Conservation (phyloP, 1,140 invertebrate genomes). For the Protaetia brevitarsis region DNA sequence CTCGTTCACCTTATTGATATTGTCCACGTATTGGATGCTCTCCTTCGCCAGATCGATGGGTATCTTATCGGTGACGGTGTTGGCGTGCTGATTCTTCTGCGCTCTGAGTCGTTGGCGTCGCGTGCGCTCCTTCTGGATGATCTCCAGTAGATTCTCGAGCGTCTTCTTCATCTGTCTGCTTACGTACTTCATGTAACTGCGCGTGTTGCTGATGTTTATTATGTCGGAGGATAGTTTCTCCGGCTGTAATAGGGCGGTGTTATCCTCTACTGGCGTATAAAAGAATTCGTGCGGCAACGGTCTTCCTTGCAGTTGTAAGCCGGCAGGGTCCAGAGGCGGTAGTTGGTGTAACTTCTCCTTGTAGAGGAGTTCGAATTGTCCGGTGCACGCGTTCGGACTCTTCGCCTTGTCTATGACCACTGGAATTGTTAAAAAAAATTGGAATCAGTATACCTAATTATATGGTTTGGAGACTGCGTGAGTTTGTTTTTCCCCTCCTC, state of each 20-base stretch:
- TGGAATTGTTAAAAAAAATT: no score
- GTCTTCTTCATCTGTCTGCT: constrained; percentile 40
- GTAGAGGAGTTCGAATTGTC: constrained; percentile 54
- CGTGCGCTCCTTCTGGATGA: constrained; percentile 37
- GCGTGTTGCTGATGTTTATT: constrained; percentile 32
- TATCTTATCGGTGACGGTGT: background rate
- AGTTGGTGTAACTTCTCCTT: constrained; percentile 31
- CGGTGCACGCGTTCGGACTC: constrained; percentile 53
- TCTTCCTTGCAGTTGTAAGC: constrained; percentile 23
- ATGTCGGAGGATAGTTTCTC: constrained; percentile 23
- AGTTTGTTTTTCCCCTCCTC: no score
- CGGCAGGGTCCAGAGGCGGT: constrained; percentile 20
- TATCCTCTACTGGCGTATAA: constrained; percentile 7
- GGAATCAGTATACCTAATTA: no score
- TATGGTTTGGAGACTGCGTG: no score
- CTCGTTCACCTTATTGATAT: constrained; percentile 26
- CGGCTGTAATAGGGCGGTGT: background rate
- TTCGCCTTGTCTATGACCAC: constrained; percentile 57
- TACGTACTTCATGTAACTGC: constrained; percentile 29
- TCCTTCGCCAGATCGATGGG: background rate
- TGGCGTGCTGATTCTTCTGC: background rate
- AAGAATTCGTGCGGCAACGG: constrained; percentile 26
- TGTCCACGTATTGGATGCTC: constrained; percentile 22
- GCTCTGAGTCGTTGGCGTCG: constrained; percentile 11
- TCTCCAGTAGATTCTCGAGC: constrained; percentile 35